Evolutionary conservation across 2,113 vertebrate genomes (phyloP).

Genomic region (Danionella cerebrum): DNA sequence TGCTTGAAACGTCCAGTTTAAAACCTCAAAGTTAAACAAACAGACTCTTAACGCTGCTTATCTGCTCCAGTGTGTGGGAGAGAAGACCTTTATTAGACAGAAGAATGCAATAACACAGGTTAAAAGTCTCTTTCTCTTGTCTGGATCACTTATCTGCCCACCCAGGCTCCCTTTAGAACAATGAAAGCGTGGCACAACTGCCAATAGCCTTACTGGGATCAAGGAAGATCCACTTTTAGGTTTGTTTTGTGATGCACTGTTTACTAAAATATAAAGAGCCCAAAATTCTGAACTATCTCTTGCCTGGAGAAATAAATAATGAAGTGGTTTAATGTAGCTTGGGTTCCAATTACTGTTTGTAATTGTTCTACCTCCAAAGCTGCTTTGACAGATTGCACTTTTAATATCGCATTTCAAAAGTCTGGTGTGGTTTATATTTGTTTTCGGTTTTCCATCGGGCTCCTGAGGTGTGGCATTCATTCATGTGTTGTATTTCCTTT

Average conservation of each 20-base stretch:
- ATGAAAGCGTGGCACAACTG: constrained; percentile 2
- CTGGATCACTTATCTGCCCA: constrained; percentile 48
- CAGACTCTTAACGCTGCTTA: constrained; percentile 10
- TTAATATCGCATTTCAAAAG: no score
- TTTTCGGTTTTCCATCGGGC: no score
- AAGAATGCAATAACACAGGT: constrained; percentile 37
- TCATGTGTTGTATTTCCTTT: no score
- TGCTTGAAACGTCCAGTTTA: constrained; percentile 6
- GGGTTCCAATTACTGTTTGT: no score
- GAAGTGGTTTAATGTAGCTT: background rate
- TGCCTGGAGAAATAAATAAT: background rate
- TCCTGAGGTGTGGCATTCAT: no score
- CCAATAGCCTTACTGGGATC: background rate
- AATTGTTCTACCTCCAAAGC: no score
- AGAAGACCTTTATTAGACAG: constrained; percentile 26
- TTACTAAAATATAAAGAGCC: background rate
- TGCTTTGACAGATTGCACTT: no score
- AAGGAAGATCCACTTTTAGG: background rate
- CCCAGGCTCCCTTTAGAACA: constrained; percentile 17
- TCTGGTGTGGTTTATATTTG: no score
- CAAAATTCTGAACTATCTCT: background rate
- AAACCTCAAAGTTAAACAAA: constrained; percentile 29
- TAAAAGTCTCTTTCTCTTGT: constrained; percentile 27
- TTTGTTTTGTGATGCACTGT: background rate
- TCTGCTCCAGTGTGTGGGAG: constrained; percentile 12